These are phyloP conservation scores for Mylabris phalerata DNA, from an alignment of 1,140 invertebrate species.

Conservation along the genomic window DNA sequence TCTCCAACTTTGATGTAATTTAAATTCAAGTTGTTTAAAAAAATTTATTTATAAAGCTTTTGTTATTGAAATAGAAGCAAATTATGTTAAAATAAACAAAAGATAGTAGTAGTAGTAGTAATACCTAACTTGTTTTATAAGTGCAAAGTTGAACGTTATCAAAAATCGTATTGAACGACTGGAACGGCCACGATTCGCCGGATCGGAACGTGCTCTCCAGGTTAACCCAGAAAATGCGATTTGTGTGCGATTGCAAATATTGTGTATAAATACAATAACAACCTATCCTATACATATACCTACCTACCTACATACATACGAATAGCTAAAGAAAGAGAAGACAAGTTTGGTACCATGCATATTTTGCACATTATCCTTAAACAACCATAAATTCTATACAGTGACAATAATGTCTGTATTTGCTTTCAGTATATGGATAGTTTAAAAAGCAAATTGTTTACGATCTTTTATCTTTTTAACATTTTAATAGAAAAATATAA, in stretches of 20 bases:
- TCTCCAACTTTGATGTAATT: too few species aligned
- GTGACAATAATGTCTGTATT: slow-evolving; percentile 15
- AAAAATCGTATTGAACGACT: slow-evolving; percentile 10
- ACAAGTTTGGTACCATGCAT: too few species aligned
- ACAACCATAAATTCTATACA: slow-evolving; percentile 7
- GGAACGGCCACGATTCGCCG: slow-evolving; percentile 9
- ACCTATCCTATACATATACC: neutral
- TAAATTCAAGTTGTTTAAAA: too few species aligned
- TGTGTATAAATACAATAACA: slow-evolving; percentile 5
- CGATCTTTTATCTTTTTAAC: slow-evolving; percentile 3
- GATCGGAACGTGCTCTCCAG: slow-evolving; percentile 6
- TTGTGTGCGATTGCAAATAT: slow-evolving; percentile 18
- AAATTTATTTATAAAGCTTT: neutral
- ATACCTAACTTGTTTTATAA: too few species aligned
- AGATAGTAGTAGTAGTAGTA: slow-evolving; percentile 2
- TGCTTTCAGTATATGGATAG: neutral
- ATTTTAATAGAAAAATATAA: slow-evolving; percentile 1
- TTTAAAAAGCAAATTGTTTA: slow-evolving; percentile 7
- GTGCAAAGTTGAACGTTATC: slow-evolving; percentile 6
- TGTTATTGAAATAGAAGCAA: slow-evolving; percentile 13
- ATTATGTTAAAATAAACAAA: slow-evolving; percentile 17
- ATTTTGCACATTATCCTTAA: slow-evolving; percentile 3
- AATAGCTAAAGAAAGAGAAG: too few species aligned
- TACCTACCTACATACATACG: too few species aligned
- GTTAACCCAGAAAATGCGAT: slow-evolving; percentile 17